Evolutionary conservation across 2,113 vertebrate species (phyloP).

Genomic region (Nothoprocta perdicaria): DNA sequence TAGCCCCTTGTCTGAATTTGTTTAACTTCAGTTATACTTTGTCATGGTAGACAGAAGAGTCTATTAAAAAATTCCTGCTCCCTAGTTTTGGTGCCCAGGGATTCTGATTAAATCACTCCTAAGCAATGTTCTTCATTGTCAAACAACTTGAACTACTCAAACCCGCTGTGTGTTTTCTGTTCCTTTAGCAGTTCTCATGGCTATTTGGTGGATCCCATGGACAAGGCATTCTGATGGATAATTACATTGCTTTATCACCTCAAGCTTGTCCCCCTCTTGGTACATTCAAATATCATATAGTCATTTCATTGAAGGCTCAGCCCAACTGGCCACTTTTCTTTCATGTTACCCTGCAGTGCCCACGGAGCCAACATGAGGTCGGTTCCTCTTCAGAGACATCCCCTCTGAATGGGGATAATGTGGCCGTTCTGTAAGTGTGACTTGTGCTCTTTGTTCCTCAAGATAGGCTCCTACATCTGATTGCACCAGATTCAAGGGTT

Average conservation of each 20-base stretch:
- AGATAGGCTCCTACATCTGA: background rate
- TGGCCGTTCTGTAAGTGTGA: background rate
- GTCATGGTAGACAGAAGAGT: background rate
- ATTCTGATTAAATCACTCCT: background rate
- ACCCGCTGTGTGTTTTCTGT: background rate
- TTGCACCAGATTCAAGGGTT: background rate
- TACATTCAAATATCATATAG: background rate
- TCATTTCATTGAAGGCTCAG: background rate
- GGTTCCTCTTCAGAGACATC: background rate
- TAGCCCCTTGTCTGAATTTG: background rate
- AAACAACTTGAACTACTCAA: background rate
- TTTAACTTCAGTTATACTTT: background rate
- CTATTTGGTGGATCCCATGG: background rate
- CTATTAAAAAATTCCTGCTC: fast-evolving
- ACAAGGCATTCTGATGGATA: background rate
- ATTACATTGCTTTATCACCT: background rate
- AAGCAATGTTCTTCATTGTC: background rate
- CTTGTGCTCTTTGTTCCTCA: background rate
- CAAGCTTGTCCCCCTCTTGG: background rate
- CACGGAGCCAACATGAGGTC: fast-evolving
- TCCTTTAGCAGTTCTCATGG: background rate
- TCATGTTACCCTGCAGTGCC: background rate
- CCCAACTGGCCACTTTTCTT: background rate
- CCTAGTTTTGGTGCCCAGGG: background rate
- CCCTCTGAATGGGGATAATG: background rate